These are phyloP conservation scores for Pandion haliaetus DNA, from an alignment of 2,113 vertebrate genomes.

Conservation along the genomic window DNA sequence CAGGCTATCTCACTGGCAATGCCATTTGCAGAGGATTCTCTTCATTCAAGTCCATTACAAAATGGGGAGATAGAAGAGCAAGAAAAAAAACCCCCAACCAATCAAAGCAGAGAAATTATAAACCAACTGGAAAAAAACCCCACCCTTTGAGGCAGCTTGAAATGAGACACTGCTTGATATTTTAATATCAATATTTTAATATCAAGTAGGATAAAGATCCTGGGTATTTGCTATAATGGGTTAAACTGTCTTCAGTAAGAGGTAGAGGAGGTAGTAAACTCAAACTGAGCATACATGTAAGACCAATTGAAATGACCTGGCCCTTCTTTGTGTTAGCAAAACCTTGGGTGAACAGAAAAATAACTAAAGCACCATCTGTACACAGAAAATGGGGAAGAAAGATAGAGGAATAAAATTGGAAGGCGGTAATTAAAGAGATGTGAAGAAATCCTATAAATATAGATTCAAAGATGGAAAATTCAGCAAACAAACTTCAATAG, in stretches of 20 bases:
- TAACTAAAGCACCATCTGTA: not conserved
- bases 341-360: not conserved
- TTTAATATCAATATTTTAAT: not conserved
- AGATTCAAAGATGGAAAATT: constrained; percentile 23
- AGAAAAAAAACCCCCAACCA: not conserved
- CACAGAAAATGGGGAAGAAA: not conserved
- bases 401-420: constrained; percentile 18
- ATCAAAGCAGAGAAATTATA: not conserved
- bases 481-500: constrained; percentile 29
- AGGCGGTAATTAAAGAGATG: constrained; percentile 2
- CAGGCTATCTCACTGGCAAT: not conserved
- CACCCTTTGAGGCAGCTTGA: not conserved
- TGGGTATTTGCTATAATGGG: not conserved
- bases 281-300: not conserved
- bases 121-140: accelerated
- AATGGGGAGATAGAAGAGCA: not conserved
- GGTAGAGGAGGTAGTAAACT: not conserved
- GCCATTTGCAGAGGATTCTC: not conserved
- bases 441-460: constrained; percentile 42
- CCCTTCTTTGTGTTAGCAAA: not conserved
- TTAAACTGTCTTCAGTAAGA: not conserved
- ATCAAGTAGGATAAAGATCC: not conserved
- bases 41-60: not conserved
- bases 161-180: not conserved
- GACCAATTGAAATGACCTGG: not conserved